A percentile compares a stretch with the other conserved stretches of the same genome.
Evolutionary conservation across 2,113 vertebrate species (phyloP).

Genomic region (Recurvirostra avosetta): DNA sequence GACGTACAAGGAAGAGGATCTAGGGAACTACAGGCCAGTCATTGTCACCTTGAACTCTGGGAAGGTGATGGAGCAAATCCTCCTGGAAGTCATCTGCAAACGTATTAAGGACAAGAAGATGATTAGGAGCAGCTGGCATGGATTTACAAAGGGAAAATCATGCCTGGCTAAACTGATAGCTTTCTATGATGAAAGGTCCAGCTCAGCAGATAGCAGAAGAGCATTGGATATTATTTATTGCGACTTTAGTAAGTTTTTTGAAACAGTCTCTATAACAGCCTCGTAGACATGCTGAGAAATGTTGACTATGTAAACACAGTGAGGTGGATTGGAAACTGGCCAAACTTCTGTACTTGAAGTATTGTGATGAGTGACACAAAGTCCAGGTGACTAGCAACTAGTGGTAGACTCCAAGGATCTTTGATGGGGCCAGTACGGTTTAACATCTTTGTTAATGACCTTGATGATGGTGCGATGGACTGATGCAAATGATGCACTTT

Average conservation of each 20-base stretch:
- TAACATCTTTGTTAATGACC: background rate
- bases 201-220: background rate
- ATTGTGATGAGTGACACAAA: background rate
- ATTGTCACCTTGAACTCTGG: background rate
- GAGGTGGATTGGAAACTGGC: background rate
- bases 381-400: background rate
- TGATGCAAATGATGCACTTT: background rate
- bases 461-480: background rate
- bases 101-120: background rate
- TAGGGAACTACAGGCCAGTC: background rate
- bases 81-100: background rate
- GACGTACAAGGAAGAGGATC: background rate
- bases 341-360: background rate
- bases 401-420: background rate
- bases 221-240: background rate
- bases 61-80: background rate
- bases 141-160: background rate
- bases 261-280: background rate
- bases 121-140: background rate
- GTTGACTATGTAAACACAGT: background rate
- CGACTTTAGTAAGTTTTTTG: too few species aligned
- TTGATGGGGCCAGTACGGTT: background rate
- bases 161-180: background rate
- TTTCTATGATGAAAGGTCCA: background rate
- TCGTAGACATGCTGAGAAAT: background rate